Base-by-base conservation (phyloP, 2,888 invertebrate species). In the Ommatoiulus sabulosus region DNA sequence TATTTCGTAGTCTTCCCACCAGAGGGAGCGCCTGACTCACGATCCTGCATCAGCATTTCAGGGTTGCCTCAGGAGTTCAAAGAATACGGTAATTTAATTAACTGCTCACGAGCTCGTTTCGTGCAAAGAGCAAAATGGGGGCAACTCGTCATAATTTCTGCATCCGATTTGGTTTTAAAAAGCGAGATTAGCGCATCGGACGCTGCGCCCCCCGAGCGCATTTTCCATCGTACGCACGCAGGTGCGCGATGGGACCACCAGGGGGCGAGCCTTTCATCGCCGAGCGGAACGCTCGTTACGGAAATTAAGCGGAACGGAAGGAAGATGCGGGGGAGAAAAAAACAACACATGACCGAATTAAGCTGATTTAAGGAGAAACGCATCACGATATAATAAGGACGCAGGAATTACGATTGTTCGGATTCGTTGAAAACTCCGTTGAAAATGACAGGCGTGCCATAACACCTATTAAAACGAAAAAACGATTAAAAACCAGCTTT, bases 361-460 rank as follows among this genome's bases (percentile, higher is more conserved):
- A 63, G 63, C 63, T 63, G 17, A 63, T 63, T 63, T 63, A 63
- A 17, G 63, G n/a, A 63, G 63, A 63, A 63, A 63, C n/a, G 63
- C 63, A n/a, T n/a, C 63, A 5, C 63, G 63, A 10, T n/a, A n/a
- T n/a, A n/a, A n/a, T n/a, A n/a, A n/a, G n/a, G n/a, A n/a, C n/a
- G 15, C 52, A 52, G 52, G 12, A 52, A 63, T 63, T 63, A 5
- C 63, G 17, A 63, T 63, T 63, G 63, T 63, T 63, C 63, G n/a
- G n/a, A 63, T 63, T 63, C 63, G 63, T 63, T 63, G 63, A 63
- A 63, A 63, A 63, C n/a, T 17, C 15, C 1, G 63, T 63, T 2
- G 63, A 63, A 63, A 63, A 63, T 63, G 63, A 63, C 63, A 63
- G n/a, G 63, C 63, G n/a, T 63, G 63, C 63, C 63, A 63, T 63